phyloP scores from a whole-genome alignment of 2,888 invertebrate genomes.

The Endomychus coccineus region DNA sequence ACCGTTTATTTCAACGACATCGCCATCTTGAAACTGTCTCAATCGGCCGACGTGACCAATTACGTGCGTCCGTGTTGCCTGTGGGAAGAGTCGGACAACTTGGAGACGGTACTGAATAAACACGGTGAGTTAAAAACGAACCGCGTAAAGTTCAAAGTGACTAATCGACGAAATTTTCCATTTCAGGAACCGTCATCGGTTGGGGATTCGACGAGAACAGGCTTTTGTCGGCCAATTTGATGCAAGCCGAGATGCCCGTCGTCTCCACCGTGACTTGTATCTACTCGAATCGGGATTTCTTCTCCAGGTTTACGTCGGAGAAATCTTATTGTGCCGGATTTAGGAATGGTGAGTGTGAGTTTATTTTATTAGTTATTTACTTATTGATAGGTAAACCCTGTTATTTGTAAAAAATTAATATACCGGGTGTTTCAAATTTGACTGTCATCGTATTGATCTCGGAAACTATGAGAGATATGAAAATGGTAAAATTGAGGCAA shows the following conservation, averaged over 20 bases:
- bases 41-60: conserved; percentile 33
- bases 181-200: conserved; percentile 34
- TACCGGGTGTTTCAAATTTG: too few relatives aligned
- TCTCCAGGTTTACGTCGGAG: conserved; percentile 49
- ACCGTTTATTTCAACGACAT: conserved; percentile 35
- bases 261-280: conserved; percentile 52
- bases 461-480: too few relatives aligned
- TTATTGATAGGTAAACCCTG: too few relatives aligned
- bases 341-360: conserved; percentile 38
- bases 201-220: conserved; percentile 52
- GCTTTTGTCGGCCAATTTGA: conserved; percentile 51
- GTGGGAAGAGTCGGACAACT: conserved; percentile 31
- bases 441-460: too few relatives aligned
- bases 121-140: conserved; percentile 24
- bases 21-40: conserved; percentile 33
- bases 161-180: neutral
- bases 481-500: too few relatives aligned
- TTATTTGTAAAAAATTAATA: too few relatives aligned
- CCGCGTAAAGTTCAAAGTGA: neutral
- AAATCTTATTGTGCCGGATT: conserved; percentile 46
- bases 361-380: too few relatives aligned
- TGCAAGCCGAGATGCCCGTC: conserved; percentile 52
- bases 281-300: conserved; percentile 52
- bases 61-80: conserved; percentile 39
- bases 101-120: conserved; percentile 27